phyloP scores from a whole-genome alignment of 2,888 invertebrate genomes.

The Limnephilus auricula region DNA sequence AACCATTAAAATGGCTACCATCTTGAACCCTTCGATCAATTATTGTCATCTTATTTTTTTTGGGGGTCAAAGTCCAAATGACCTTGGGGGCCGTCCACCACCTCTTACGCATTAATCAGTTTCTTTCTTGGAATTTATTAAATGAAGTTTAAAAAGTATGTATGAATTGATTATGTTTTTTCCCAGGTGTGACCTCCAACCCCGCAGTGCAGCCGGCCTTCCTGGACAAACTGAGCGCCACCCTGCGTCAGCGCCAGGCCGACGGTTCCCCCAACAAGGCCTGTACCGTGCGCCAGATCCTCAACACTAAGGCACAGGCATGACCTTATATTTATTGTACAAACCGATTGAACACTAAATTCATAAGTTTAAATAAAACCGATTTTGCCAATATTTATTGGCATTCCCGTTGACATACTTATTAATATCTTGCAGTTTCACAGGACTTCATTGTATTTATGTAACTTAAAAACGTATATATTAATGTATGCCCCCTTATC shows the following conservation, averaged over 20 bases:
- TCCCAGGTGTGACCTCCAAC: constrained; percentile 46
- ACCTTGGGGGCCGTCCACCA: too few species aligned
- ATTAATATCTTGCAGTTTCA: too few species aligned
- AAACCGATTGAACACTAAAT: not conserved
- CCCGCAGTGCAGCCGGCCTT: constrained; percentile 77
- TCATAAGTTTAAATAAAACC: too few species aligned
- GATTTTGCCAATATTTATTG: too few species aligned
- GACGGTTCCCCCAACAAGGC: constrained; percentile 75
- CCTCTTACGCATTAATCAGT: not conserved
- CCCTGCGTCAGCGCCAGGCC: constrained; percentile 78
- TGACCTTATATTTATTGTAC: constrained; percentile 3
- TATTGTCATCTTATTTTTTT: too few species aligned
- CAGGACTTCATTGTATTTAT: too few species aligned
- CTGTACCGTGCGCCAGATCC: constrained; percentile 83
- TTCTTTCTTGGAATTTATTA: not conserved
- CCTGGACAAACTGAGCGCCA: constrained; percentile 89
- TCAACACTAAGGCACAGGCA: constrained; percentile 85
- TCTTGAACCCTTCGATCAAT: too few species aligned
- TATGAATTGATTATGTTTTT: not conserved
- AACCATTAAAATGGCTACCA: too few species aligned
- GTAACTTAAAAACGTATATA: too few species aligned
- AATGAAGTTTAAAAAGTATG: not conserved
- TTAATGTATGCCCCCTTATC: too few species aligned
- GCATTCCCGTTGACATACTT: too few species aligned
- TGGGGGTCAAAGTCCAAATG: too few species aligned